These are phyloP conservation scores for Onthophagus taurus DNA, from an alignment of 1,140 invertebrate genomes.

Conservation along the genomic window DNA sequence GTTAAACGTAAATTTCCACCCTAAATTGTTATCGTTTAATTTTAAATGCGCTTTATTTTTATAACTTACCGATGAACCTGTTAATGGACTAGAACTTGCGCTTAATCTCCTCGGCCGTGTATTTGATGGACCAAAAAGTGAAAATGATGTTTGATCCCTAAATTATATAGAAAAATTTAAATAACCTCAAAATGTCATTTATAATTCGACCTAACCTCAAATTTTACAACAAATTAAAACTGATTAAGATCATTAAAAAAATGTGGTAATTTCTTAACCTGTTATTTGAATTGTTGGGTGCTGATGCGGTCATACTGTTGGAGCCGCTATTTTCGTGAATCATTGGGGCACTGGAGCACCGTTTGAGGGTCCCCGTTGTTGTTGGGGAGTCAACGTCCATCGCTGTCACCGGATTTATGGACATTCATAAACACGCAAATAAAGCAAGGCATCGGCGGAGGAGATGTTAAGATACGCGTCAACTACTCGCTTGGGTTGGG, in stretches of 20 bases:
- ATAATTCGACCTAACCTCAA: neutral
- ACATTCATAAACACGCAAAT: constrained; percentile 32
- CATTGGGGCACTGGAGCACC: constrained; percentile 76
- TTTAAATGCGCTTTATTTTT: neutral
- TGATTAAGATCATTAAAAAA: too few species aligned
- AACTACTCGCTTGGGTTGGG: too few species aligned
- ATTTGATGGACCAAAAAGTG: constrained; percentile 45
- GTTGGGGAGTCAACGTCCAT: constrained; percentile 53
- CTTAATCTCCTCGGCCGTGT: constrained; percentile 67
- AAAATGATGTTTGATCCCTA: constrained; percentile 41
- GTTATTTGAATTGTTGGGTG: constrained; percentile 31
- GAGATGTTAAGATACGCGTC: too few species aligned
- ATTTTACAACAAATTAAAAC: neutral
- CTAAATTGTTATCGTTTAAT: constrained; percentile 3
- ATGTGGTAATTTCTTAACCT: too few species aligned
- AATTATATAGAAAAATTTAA: constrained; percentile 8
- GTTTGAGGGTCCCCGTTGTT: constrained; percentile 59
- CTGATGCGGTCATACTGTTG: constrained; percentile 37
- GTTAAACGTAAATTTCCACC: constrained; percentile 57
- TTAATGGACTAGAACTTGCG: constrained; percentile 66
- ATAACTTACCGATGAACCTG: constrained; percentile 44
- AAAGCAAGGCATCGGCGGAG: too few species aligned
- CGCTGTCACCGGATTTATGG: constrained; percentile 35
- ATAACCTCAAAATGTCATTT: neutral
- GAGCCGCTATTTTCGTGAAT: constrained; percentile 60